Percentiles rank a stretch among this genome's conserved stretches.
These are phyloP conservation scores for Xiphias gladius DNA, from an alignment of 2,113 vertebrate genomes.

Conservation along the genomic window DNA sequence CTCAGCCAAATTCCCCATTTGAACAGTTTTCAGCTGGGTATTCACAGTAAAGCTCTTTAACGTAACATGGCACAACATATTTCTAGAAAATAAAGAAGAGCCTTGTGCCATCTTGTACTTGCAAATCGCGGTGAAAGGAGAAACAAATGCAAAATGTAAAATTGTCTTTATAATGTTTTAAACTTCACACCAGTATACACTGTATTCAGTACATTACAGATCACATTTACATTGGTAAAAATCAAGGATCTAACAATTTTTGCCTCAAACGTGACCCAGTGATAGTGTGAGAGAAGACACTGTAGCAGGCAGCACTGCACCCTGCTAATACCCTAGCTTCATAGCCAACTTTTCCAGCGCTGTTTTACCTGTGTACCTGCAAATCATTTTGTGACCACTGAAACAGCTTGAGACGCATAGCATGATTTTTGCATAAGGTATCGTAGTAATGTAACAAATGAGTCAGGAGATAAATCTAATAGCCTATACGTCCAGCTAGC, in stretches of 20 bases:
- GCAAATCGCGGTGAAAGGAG: neutral
- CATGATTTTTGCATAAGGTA: neutral
- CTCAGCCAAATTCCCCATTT: neutral
- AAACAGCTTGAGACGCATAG: neutral
- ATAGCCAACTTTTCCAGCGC: neutral
- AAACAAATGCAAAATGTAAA: neutral
- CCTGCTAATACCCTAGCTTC: neutral
- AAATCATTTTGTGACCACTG: neutral
- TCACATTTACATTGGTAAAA: no score
- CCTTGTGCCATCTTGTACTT: neutral
- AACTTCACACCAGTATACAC: neutral
- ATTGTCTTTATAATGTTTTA: no score
- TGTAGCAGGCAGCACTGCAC: neutral
- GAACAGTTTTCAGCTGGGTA: neutral
- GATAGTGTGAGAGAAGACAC: neutral
- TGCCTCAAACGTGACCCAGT: neutral
- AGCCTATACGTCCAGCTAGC: neutral
- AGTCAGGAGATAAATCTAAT: constrained; percentile 1
- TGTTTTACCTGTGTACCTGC: neutral
- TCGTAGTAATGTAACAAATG: neutral
- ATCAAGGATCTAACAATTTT: no score
- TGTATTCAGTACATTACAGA: neutral
- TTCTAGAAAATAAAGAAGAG: neutral
- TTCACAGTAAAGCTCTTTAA: neutral
- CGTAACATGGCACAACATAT: neutral